Percentiles rank a stretch among this genome's conserved stretches.
Conservation (phyloP, 2,797 vertebrate genomes). For the Sebastes hopkinsi region DNA sequence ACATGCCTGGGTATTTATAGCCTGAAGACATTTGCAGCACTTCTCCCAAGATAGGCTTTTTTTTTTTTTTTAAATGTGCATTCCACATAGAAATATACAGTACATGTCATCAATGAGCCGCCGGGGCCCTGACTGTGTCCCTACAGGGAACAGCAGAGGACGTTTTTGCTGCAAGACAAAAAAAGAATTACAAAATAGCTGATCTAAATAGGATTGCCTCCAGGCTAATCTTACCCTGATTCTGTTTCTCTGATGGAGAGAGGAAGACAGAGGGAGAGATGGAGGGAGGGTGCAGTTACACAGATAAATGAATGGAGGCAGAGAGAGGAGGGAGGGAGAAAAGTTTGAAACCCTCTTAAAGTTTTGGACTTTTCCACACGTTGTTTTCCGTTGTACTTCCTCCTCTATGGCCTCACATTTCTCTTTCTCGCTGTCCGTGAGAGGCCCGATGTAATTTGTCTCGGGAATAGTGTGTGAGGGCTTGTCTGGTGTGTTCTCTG, state of each 20-base stretch:
- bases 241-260: constrained; percentile 50
- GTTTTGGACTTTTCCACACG: constrained; percentile 3
- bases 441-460: constrained; percentile 31
- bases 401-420: background rate
- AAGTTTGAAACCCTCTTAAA: constrained; percentile 25
- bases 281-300: background rate
- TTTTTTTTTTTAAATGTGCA: background rate
- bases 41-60: background rate
- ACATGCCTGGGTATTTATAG: background rate
- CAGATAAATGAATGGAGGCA: constrained; percentile 27
- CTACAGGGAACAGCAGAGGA: constrained; percentile 36
- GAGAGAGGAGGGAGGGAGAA: constrained; percentile 1
- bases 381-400: background rate
- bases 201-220: constrained; percentile 62
- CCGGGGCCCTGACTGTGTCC: constrained; percentile 1
- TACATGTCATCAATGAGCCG: background rate
- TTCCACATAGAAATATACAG: constrained; percentile 12
- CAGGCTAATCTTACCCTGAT: constrained; percentile 63
- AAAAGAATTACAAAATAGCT: constrained; percentile 57
- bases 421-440: background rate
- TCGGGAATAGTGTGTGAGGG: constrained; percentile 13
- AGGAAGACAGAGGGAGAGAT: background rate
- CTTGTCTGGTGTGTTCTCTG: background rate
- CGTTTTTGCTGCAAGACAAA: constrained; percentile 23
- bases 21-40: background rate